These are phyloP conservation scores for Luperina nickerlii DNA, from an alignment of 2,888 invertebrate species.

Conservation along the genomic window DNA sequence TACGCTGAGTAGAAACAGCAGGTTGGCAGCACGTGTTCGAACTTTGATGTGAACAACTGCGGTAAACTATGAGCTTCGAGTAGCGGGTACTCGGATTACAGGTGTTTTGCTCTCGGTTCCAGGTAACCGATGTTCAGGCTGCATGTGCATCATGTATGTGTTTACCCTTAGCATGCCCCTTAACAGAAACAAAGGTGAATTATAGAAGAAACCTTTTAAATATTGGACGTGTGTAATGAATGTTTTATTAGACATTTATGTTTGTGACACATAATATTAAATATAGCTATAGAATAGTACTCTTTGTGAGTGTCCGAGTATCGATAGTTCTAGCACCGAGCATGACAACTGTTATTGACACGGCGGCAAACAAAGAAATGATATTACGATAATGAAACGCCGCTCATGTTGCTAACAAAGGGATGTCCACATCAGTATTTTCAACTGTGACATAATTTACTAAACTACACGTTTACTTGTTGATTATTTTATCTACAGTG, in stretches of 20 bases:
- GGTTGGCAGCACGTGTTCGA: slow-evolving; percentile 58
- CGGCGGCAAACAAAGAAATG: slow-evolving; percentile 66
- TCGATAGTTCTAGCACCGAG: slow-evolving; percentile 39
- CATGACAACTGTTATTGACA: slow-evolving; percentile 58
- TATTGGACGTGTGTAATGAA: neutral
- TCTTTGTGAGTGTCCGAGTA: slow-evolving; percentile 36
- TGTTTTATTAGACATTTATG: neutral
- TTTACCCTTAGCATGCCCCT: neutral
- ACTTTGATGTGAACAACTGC: slow-evolving; percentile 55
- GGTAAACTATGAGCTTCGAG: slow-evolving; percentile 34
- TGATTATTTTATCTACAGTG: slow-evolving; percentile 54
- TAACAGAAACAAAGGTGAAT: neutral
- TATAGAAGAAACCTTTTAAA: neutral
- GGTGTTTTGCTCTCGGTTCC: slow-evolving; percentile 42
- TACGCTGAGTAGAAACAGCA: slow-evolving; percentile 48
- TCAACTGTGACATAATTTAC: slow-evolving; percentile 58
- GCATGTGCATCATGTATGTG: neutral
- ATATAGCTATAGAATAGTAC: slow-evolving; percentile 11
- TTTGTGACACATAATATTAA: slow-evolving; percentile 7
- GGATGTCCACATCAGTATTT: slow-evolving; percentile 54
- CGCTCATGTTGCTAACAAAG: slow-evolving; percentile 65
- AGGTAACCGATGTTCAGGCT: slow-evolving; percentile 17
- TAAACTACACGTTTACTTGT: slow-evolving; percentile 54
- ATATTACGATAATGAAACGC: slow-evolving; percentile 66
- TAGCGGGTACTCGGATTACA: slow-evolving; percentile 48